Evolutionary conservation across 2,888 invertebrate species (phyloP).

Genomic region (Antheraea assamensis): DNA sequence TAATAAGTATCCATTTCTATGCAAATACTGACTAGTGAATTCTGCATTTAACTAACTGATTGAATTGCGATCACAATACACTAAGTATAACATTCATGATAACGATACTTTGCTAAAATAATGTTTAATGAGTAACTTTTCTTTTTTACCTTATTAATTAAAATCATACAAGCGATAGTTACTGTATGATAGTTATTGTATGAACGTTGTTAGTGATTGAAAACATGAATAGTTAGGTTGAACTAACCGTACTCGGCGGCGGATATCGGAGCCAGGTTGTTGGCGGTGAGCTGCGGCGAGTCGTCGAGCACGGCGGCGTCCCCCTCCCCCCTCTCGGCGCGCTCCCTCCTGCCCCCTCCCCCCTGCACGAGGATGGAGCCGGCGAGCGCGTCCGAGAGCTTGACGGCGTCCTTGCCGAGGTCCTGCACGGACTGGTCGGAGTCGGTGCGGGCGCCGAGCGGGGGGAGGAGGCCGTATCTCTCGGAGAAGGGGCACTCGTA

Average conservation of each 20-base stretch:
- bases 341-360: constrained; percentile 38
- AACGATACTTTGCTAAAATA: too few relatives aligned
- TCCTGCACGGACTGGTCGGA: constrained; percentile 49
- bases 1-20: too few relatives aligned
- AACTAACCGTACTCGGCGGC: constrained; percentile 57
- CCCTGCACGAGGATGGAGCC: constrained; percentile 53
- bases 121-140: too few relatives aligned
- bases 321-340: constrained; percentile 27
- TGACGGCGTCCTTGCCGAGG: constrained; percentile 29
- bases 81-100: too few relatives aligned
- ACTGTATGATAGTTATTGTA: too few relatives aligned
- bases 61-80: too few relatives aligned
- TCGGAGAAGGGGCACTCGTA: constrained; percentile 63
- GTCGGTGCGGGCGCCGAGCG: constrained; percentile 50
- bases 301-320: constrained; percentile 51
- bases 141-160: too few relatives aligned
- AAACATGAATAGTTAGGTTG: too few relatives aligned
- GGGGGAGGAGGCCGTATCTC: constrained; percentile 63
- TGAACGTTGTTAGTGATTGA: too few relatives aligned
- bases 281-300: constrained; percentile 41
- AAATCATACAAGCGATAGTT: too few relatives aligned
- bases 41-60: too few relatives aligned
- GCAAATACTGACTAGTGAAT: too few relatives aligned
- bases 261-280: constrained; percentile 48
- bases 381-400: constrained; percentile 44